Conservation (phyloP, 2,113 vertebrate species). For the Embiotoca jacksoni region DNA sequence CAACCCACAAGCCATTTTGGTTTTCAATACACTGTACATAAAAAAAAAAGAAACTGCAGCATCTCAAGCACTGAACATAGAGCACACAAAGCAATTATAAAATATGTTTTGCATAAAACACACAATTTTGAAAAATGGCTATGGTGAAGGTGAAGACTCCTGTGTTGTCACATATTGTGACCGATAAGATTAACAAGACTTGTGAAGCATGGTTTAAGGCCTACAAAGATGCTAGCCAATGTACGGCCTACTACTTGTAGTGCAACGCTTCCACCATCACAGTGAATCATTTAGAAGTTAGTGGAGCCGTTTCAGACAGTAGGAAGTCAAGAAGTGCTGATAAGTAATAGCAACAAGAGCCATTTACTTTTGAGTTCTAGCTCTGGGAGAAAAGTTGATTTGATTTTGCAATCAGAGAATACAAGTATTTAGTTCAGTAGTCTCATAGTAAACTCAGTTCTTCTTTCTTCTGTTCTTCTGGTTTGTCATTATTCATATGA, state of each 20-base stretch:
- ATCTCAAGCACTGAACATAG: conserved; percentile 23
- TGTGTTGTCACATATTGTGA: too few species aligned
- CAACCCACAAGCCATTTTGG: conserved; percentile 29
- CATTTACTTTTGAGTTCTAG: conserved; percentile 3
- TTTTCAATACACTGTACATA: conserved; percentile 13
- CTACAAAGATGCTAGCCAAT: neutral
- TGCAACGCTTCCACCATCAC: conserved; percentile 2
- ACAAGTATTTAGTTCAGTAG: neutral
- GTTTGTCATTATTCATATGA: too few species aligned
- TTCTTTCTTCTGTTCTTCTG: too few species aligned
- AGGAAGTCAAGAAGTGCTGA: conserved; percentile 9
- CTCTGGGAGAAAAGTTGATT: neutral
- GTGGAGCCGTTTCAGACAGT: neutral
- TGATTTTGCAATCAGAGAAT: neutral
- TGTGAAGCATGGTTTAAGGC: too few species aligned
- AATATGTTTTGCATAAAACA: too few species aligned
- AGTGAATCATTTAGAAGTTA: conserved; percentile 21
- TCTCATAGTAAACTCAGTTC: neutral
- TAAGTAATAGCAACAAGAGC: conserved; percentile 14
- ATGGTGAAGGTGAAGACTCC: too few species aligned
- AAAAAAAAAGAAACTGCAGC: conserved; percentile 23
- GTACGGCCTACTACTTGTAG: neutral
- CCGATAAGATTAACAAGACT: too few species aligned
- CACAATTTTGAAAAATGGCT: too few species aligned
- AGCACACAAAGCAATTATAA: too few species aligned